Conservation (phyloP, 2,113 vertebrate species). For the Corythoichthys haematopterus region DNA sequence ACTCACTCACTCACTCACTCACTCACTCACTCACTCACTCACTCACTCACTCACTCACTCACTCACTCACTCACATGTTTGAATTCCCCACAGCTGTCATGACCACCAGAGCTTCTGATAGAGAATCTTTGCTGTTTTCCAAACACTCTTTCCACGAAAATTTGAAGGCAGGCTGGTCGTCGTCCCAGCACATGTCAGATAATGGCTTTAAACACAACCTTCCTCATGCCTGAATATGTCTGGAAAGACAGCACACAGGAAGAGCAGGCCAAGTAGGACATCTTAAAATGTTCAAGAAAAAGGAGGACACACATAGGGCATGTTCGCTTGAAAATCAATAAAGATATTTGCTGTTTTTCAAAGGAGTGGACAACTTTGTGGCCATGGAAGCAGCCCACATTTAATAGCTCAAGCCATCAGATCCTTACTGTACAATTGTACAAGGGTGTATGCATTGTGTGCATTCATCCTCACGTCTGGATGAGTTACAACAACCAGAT, state of each 20-base stretch:
- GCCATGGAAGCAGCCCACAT: conserved; percentile 7
- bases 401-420: conserved; percentile 16
- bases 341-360: neutral
- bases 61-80: conserved; percentile 20
- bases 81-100: conserved; percentile 41
- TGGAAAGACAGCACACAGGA: conserved; percentile 45
- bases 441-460: neutral
- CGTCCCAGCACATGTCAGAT: conserved; percentile 43
- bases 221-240: conserved; percentile 8
- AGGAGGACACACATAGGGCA: conserved; percentile 3
- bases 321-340: neutral
- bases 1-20: neutral
- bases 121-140: conserved; percentile 13
- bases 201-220: conserved; percentile 53
- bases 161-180: conserved; percentile 14
- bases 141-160: conserved; percentile 41
- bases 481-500: conserved; percentile 7
- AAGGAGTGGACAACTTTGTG: neutral
- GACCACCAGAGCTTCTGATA: conserved; percentile 17
- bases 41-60: neutral
- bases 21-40: neutral
- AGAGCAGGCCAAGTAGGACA: conserved; percentile 39
- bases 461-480: neutral
- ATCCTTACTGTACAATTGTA: neutral
- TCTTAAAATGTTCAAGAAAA: conserved; percentile 32